phyloP scores from a whole-genome alignment of 2,113 vertebrate species.

The Cynoglossus semilaevis region DNA sequence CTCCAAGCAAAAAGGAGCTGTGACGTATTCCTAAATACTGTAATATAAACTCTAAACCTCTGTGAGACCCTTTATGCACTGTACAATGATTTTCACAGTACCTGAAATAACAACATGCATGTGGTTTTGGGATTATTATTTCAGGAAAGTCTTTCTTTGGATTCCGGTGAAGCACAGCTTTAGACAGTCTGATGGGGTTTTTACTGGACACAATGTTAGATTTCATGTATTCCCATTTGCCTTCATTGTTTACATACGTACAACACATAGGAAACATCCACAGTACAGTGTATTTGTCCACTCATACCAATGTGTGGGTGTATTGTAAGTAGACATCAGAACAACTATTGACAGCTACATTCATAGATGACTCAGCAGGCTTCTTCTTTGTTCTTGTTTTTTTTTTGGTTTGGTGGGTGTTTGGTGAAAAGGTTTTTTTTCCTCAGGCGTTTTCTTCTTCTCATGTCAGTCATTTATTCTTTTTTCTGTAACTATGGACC shows the following conservation, averaged over 20 bases:
- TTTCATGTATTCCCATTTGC: no score
- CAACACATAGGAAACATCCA: background rate
- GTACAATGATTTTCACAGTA: slow-evolving; percentile 14
- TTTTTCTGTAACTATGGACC: background rate
- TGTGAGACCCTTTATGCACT: slow-evolving; percentile 29
- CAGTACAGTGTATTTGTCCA: background rate
- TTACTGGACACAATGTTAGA: no score
- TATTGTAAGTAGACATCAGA: slow-evolving; percentile 19
- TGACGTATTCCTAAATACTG: no score
- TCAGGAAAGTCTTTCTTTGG: background rate
- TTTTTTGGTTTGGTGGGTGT: slow-evolving; percentile 38
- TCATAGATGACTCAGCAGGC: slow-evolving; percentile 17
- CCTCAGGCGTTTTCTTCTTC: slow-evolving; percentile 24
- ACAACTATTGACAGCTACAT: slow-evolving; percentile 34
- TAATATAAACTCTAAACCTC: slow-evolving; percentile 2
- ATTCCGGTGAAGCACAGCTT: slow-evolving; percentile 8
- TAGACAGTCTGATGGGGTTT: slow-evolving; percentile 1
- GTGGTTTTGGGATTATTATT: slow-evolving; percentile 23
- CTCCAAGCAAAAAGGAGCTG: no score
- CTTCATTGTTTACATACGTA: background rate
- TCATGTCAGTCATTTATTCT: slow-evolving; percentile 12
- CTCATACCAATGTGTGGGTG: slow-evolving; percentile 9
- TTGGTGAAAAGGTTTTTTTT: slow-evolving; percentile 15
- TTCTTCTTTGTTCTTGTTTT: slow-evolving; percentile 30
- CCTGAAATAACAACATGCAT: slow-evolving; percentile 15